A percentile compares a stretch with the other conserved stretches of the same genome.
Conservation (phyloP, 1,140 invertebrate species). For the Ostrea edulis region DNA sequence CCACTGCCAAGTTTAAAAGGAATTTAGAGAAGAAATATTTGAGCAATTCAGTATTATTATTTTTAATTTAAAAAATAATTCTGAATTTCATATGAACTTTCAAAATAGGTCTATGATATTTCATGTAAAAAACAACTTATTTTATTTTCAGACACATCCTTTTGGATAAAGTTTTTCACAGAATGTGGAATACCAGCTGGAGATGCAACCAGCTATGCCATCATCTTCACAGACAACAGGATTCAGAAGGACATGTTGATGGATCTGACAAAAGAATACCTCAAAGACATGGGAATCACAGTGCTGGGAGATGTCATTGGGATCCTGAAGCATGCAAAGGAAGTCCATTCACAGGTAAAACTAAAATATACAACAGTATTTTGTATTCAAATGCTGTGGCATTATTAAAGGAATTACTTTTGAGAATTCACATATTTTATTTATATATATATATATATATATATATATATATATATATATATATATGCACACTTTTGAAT, state of each 20-base stretch:
- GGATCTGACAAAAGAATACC: constrained; percentile 90
- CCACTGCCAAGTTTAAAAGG: too few species aligned
- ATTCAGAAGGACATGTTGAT: constrained; percentile 90
- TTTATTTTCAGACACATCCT: constrained; percentile 67
- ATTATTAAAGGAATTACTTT: too few species aligned
- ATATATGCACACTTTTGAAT: too few species aligned
- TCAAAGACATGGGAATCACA: constrained; percentile 90
- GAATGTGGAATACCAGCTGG: constrained; percentile 88
- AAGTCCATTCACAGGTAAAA: constrained; percentile 84
- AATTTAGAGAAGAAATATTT: too few species aligned
- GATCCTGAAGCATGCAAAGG: constrained; percentile 90
- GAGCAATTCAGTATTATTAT: too few species aligned
- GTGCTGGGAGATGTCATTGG: constrained; percentile 91
- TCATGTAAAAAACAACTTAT: too few species aligned
- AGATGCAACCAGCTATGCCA: constrained; percentile 88
- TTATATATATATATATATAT: too few species aligned
- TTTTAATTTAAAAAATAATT: too few species aligned
- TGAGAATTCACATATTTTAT: too few species aligned
- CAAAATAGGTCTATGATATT: too few species aligned
- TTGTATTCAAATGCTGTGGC: neutral
- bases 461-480: too few species aligned
- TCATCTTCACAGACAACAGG: constrained; percentile 90
- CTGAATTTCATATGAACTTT: too few species aligned
- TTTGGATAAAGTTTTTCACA: constrained; percentile 86
- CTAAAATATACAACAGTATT: neutral